Conservation (phyloP, 37 sponge, comb jelly and placozoan species). For the Oopsacas minuta region DNA sequence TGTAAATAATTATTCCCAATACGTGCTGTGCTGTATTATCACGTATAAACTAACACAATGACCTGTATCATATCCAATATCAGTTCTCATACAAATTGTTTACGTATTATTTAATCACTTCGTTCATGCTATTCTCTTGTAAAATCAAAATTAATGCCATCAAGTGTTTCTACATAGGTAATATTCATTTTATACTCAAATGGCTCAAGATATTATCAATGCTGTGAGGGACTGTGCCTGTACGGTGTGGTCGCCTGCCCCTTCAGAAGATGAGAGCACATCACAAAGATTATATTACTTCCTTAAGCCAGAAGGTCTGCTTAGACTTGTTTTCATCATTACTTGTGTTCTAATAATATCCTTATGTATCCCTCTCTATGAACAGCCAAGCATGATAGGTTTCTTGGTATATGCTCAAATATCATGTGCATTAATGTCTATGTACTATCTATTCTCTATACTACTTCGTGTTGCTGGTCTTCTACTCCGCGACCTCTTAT, state of each 20-base stretch:
- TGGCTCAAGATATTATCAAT: background rate
- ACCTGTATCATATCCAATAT: no score
- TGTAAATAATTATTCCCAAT: no score
- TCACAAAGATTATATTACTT: background rate
- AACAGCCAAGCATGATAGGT: background rate
- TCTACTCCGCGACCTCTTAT: background rate
- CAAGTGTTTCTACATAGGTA: no score
- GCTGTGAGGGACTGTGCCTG: background rate
- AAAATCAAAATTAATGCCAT: no score
- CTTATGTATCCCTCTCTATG: constrained; percentile 3
- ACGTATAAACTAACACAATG: no score
- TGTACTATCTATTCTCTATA: background rate
- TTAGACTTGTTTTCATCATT: background rate
- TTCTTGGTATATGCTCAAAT: background rate
- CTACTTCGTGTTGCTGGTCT: background rate
- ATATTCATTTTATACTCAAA: no score
- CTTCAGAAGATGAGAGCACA: background rate
- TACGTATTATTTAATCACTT: no score
- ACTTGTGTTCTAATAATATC: background rate
- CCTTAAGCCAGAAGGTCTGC: background rate
- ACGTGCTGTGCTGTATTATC: no score
- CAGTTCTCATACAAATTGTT: no score
- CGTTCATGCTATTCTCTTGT: no score
- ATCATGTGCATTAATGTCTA: background rate
- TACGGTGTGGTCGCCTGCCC: background rate